These are phyloP conservation scores for Hypomesus transpacificus DNA, from an alignment of 2,113 vertebrate species.

Conservation along the genomic window DNA sequence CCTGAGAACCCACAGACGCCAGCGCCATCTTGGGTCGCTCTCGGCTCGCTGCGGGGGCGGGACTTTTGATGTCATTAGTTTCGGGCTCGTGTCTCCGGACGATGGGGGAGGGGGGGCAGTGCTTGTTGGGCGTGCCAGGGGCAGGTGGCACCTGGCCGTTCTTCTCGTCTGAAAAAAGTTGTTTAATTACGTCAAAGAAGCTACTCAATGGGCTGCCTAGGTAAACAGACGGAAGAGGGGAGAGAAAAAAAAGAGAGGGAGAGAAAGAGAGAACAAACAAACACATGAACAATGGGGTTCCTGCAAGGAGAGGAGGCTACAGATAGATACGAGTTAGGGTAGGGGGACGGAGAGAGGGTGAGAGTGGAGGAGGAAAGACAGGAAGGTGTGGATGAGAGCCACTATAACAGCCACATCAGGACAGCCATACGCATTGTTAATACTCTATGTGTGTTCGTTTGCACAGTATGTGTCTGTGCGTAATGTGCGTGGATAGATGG, in stretches of 20 bases:
- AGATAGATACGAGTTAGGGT: conserved; percentile 50
- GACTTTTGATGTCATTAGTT: conserved; percentile 81
- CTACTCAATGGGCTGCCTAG: conserved; percentile 96
- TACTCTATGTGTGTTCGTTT: no score
- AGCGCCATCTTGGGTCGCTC: conserved; percentile 80
- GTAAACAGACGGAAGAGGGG: conserved; percentile 78
- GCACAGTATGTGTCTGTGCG: neutral
- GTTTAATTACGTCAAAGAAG: conserved; percentile 99
- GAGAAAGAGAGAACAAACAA: conserved; percentile 80
- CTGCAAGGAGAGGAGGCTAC: conserved; percentile 62
- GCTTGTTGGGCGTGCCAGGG: conserved; percentile 86
- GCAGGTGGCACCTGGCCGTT: conserved; percentile 91
- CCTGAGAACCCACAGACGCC: conserved; percentile 79
- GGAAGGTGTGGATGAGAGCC: conserved; percentile 22
- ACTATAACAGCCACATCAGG: conserved; percentile 24
- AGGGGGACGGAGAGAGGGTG: conserved; percentile 24
- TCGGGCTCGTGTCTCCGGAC: conserved; percentile 82
- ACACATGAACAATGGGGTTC: conserved; percentile 83
- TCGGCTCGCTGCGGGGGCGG: conserved; percentile 70
- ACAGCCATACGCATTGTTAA: neutral
- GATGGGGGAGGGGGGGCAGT: conserved; percentile 76
- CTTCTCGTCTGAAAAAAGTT: conserved; percentile 99
- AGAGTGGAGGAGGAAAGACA: conserved; percentile 15
- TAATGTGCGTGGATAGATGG: conserved; percentile 23
- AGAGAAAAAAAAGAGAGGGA: conserved; percentile 71